Base-by-base conservation (phyloP, 1,140 invertebrate species). In the Geopemphigus sp. region DNA sequence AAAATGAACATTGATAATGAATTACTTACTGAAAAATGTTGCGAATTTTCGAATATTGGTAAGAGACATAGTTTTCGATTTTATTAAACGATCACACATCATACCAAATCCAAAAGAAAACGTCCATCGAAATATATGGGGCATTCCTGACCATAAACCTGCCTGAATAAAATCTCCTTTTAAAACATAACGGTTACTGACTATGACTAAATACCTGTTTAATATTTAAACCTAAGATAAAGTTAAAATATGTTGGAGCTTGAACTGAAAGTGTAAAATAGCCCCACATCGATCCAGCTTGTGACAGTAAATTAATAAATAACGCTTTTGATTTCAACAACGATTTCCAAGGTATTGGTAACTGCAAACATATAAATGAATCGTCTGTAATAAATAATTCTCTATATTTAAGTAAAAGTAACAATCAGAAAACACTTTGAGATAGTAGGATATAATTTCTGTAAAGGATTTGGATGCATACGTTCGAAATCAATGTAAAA, bases 221-320 rank as follows among this genome's bases (percentile, higher is more conserved):
- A 53, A 73, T 81, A 24, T 66, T 59, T 54, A 72, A 53, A 81
- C 94, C 91, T 76, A 96, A 90, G 39, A 96, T 90, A 83, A 92
- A 90, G 80, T 91, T 92, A 84, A 97, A 91, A 84, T 95, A 97
- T 1, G 91, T 93, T 0, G 95, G 95, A 1, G 94, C 87, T 83
- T 94, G 91, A 1, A 92, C 94, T 84, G 96, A 89, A 64, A 96
- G 86, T 0, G 93, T 96, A 81, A 95, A 93, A 47, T 95, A 89
- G 1, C 93, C 93, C 94, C 94, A 97, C 82, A 93, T 90, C 57
- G 90, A 89, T 14, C 93, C 92, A 87, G 92, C 91, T 84, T 97
- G 92, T 1, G 91, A 89, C 0, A 92, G 83, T 66, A 92, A 88
- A 76, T 92, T 90, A 45, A 94, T 89, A 92, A 92, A 95, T 1